Conservation (phyloP, 1,140 invertebrate species). For the Leptinotarsa undecemlineata region DNA sequence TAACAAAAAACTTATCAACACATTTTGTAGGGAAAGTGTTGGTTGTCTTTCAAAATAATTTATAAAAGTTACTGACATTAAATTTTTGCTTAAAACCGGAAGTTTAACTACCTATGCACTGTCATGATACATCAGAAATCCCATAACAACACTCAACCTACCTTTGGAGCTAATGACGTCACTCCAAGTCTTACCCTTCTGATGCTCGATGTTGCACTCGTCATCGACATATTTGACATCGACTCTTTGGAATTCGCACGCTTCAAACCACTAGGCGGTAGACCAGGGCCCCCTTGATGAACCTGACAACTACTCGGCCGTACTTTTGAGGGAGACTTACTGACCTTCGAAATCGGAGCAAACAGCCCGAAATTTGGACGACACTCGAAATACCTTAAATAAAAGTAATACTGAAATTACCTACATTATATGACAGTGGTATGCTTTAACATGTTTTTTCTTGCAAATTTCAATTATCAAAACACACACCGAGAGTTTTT, state of each 20-base stretch:
- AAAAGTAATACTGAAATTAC: neutral
- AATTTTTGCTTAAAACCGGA: neutral
- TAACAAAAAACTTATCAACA: too few species aligned
- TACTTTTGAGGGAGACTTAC: slow-evolving; percentile 76
- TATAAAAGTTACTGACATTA: neutral
- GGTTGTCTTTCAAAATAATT: neutral
- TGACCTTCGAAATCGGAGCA: slow-evolving; percentile 86
- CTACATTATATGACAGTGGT: neutral
- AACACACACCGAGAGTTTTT: too few species aligned
- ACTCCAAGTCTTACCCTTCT: slow-evolving; percentile 73
- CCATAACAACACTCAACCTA: slow-evolving; percentile 59
- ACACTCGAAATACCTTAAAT: slow-evolving; percentile 89
- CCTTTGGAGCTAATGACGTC: slow-evolving; percentile 69
- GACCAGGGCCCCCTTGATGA: slow-evolving; percentile 61
- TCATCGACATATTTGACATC: slow-evolving; percentile 72
- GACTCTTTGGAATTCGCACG: slow-evolving; percentile 85
- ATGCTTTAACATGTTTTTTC: too few species aligned
- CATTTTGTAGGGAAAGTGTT: too few species aligned
- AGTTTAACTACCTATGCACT: neutral
- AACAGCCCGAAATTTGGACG: slow-evolving; percentile 88
- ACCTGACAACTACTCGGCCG: slow-evolving; percentile 67
- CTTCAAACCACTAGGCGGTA: slow-evolving; percentile 62
- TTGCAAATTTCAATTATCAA: too few species aligned
- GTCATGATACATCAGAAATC: slow-evolving; percentile 15
- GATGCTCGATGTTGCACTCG: slow-evolving; percentile 63